A percentile compares a stretch with the other conserved stretches of the same genome.
Conservation (phyloP, 1,140 invertebrate genomes). For the Brachionus plicatilis region DNA sequence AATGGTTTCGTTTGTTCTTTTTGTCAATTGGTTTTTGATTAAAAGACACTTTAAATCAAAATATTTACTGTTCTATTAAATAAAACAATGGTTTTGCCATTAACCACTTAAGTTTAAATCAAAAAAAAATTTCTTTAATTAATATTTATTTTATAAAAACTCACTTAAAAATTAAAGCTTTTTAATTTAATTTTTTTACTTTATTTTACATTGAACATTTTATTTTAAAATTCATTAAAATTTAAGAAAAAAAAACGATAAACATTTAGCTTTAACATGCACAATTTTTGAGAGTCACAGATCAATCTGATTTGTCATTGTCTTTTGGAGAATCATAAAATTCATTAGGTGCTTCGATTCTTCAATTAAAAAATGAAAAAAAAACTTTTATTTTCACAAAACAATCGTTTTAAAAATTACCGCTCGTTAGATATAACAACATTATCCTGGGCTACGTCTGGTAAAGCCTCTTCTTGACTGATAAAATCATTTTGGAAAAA, state of each 20-base stretch:
- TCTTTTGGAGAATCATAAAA: constrained; percentile 39
- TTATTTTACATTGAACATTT: not conserved
- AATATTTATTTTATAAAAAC: not conserved
- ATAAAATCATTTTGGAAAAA: not conserved
- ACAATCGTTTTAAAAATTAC: not conserved
- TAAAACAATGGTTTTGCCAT: not conserved
- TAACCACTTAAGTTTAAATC: not conserved
- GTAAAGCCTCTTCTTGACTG: constrained; percentile 8
- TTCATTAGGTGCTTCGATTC: constrained; percentile 2
- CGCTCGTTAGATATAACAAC: not conserved
- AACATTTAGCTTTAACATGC: not conserved
- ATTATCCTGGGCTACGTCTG: constrained; percentile 21
- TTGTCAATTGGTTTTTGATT: not conserved
- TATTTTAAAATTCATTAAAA: not conserved
- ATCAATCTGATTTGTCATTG: not conserved
- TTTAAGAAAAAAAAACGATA: not conserved
- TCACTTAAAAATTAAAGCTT: not conserved
- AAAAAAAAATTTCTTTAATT: not conserved
- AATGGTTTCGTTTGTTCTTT: not conserved
- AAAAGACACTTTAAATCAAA: not conserved
- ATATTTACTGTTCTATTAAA: not conserved
- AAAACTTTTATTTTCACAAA: not conserved
- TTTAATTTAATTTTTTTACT: not conserved
- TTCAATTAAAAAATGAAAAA: not conserved
- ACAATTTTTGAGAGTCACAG: not conserved